Conservation (phyloP, 2,888 invertebrate species). For the Drosophila buzzatii region DNA sequence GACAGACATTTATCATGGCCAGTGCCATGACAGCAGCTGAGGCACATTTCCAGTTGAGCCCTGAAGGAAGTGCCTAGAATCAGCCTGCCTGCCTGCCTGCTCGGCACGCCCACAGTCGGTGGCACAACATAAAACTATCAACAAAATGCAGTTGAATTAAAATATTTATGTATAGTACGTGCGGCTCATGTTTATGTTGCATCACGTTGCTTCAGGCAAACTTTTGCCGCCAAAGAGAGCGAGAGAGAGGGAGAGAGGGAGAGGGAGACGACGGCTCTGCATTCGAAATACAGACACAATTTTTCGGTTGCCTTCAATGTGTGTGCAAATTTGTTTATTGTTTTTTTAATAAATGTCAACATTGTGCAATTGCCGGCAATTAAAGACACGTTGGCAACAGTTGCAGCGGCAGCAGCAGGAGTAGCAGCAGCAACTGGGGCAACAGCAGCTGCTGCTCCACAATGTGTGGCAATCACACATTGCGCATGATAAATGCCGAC, state of each 20-base stretch:
- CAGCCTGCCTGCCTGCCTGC: fast-evolving
- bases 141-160: slow-evolving; percentile 68
- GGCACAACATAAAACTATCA: slow-evolving; percentile 70
- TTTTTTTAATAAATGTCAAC: slow-evolving; percentile 78
- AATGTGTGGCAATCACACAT: slow-evolving; percentile 30
- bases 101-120: background rate
- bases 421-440: slow-evolving; percentile 1
- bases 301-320: background rate
- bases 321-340: slow-evolving; percentile 70
- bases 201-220: slow-evolving; percentile 38
- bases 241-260: no score
- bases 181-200: slow-evolving; percentile 59
- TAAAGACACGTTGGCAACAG: slow-evolving; percentile 48
- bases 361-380: slow-evolving; percentile 61
- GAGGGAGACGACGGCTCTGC: background rate
- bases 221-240: background rate
- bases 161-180: slow-evolving; percentile 76
- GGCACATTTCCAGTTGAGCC: slow-evolving; percentile 20
- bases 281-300: slow-evolving; percentile 5
- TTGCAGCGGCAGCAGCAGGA: slow-evolving; percentile 27
- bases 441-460: slow-evolving; percentile 19
- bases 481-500: slow-evolving; percentile 69
- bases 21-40: slow-evolving; percentile 34
- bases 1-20: slow-evolving; percentile 54
- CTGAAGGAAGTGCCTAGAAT: background rate